Evolutionary conservation across 2,113 vertebrate genomes (phyloP).

Genomic region (Sterna hirundo): DNA sequence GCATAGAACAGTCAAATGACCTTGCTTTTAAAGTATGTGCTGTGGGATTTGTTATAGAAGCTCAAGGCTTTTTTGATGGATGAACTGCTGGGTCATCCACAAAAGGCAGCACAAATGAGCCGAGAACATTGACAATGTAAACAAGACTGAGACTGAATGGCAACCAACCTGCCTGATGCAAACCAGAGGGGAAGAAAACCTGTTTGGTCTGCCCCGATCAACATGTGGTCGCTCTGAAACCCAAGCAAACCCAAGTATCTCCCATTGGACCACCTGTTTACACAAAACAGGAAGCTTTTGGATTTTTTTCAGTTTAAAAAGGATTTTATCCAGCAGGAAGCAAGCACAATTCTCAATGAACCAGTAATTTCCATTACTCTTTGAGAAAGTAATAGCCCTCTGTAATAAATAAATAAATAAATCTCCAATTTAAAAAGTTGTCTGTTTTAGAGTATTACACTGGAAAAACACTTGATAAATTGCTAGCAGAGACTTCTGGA

Average conservation of each 20-base stretch:
- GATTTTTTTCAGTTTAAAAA: not conserved
- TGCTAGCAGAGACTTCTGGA: not conserved
- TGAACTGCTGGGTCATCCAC: not conserved
- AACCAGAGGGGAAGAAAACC: not conserved
- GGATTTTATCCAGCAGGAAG: not conserved
- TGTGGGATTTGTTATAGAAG: not conserved
- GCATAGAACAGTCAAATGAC: not conserved
- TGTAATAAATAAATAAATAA: not conserved
- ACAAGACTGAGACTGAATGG: not conserved
- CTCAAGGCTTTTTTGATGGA: not conserved
- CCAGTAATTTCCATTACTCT: not conserved
- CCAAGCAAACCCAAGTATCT: not conserved
- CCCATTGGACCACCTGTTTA: not conserved
- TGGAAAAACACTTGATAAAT: not conserved
- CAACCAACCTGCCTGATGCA: not conserved
- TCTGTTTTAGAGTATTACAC: not conserved
- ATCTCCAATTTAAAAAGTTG: not conserved
- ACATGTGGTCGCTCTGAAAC: not conserved
- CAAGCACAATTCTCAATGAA: not conserved
- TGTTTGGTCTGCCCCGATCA: not conserved
- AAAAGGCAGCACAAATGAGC: not conserved
- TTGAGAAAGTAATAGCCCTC: not conserved
- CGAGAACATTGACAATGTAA: not conserved
- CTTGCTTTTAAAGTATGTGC: not conserved
- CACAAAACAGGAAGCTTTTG: not conserved